phyloP scores from a whole-genome alignment of 2,888 invertebrate species.

The Idaea straminata region DNA sequence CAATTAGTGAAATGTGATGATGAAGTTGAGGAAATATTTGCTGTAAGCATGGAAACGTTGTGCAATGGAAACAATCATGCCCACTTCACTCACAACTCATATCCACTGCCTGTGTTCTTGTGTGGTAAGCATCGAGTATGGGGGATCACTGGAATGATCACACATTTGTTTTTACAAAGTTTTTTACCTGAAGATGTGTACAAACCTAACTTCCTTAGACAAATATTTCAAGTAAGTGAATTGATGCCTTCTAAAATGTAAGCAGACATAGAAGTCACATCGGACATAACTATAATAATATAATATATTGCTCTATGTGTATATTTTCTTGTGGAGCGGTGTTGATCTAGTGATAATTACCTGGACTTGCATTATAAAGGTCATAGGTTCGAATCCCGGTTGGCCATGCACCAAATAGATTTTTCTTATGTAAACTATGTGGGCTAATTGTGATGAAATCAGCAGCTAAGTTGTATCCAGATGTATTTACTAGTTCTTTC shows the following conservation, averaged over 20 bases:
- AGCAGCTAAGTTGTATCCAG: no score
- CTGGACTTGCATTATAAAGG: no score
- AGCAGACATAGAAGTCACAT: neutral
- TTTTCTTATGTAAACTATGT: no score
- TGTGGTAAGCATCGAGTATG: conserved; percentile 82
- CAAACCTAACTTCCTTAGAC: conserved; percentile 50
- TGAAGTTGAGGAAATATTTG: conserved; percentile 91
- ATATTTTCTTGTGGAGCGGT: neutral
- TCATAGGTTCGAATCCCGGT: no score
- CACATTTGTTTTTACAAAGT: conserved; percentile 81
- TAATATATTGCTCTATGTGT: neutral
- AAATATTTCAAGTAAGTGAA: conserved; percentile 47
- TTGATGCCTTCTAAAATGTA: conserved; percentile 51
- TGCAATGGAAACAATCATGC: conserved; percentile 81
- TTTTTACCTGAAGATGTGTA: conserved; percentile 55
- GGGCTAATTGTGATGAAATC: no score
- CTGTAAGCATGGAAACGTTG: conserved; percentile 83
- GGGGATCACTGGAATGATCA: conserved; percentile 89
- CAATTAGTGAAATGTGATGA: conserved; percentile 80
- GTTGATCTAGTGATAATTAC: no score
- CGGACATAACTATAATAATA: neutral
- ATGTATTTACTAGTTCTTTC: no score
- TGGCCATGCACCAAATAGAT: no score
- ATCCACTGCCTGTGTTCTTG: conserved; percentile 76
- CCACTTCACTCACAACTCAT: conserved; percentile 81